Conservation (phyloP, 2,797 vertebrate species). For the Trachurus trachurus region DNA sequence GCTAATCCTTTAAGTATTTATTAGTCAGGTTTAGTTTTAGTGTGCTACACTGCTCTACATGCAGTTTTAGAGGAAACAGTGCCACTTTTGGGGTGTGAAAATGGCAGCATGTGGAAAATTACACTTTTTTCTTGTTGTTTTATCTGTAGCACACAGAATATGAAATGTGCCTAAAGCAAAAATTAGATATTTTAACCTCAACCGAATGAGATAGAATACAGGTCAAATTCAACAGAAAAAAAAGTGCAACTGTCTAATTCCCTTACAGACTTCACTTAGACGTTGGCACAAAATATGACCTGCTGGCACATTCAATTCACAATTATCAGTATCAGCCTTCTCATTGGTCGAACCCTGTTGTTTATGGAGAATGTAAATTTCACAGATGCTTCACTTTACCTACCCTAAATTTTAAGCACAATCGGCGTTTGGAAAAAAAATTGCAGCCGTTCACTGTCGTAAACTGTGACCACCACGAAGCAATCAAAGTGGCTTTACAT, state of each 20-base stretch:
- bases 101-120: constrained; percentile 2
- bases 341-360: constrained; percentile 17
- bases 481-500: constrained; percentile 58
- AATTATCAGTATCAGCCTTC: constrained; percentile 15
- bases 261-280: not conserved
- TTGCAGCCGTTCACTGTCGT: constrained; percentile 11
- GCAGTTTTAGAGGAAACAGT: constrained; percentile 10
- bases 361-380: constrained; percentile 24
- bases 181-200: not conserved
- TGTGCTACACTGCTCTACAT: constrained; percentile 8
- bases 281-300: constrained; percentile 40
- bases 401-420: constrained; percentile 53
- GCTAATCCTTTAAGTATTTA: constrained; percentile 21
- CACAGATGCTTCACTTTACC: constrained; percentile 25
- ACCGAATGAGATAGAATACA: not conserved
- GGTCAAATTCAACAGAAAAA: not conserved
- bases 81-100: constrained; percentile 4
- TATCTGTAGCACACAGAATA: not conserved
- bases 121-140: constrained; percentile 8
- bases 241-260: constrained; percentile 1
- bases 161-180: not conserved
- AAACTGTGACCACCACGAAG: constrained; percentile 29
- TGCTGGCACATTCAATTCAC: constrained; percentile 30
- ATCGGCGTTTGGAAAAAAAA: constrained; percentile 40
- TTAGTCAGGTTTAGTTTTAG: constrained; percentile 9